Percentiles rank a stretch among this genome's conserved stretches.
Evolutionary conservation across 2,113 vertebrate species (phyloP).

Genomic region (Felis chaus): DNA sequence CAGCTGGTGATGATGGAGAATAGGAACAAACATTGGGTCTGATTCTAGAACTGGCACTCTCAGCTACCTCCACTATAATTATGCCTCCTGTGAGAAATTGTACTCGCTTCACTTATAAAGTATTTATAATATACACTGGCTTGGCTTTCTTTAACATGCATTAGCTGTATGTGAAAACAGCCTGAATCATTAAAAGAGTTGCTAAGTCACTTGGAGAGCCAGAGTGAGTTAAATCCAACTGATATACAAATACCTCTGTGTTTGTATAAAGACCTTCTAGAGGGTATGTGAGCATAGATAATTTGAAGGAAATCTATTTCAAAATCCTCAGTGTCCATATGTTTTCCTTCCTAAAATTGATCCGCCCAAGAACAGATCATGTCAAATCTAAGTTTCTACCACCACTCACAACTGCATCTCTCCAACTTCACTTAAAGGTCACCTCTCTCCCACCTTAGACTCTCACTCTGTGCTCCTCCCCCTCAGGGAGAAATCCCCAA

Average conservation of each 20-base stretch:
- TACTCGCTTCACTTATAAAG: neutral
- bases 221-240: neutral
- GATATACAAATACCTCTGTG: neutral
- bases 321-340: neutral
- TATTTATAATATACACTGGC: neutral
- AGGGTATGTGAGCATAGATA: neutral
- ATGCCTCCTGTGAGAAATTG: neutral
- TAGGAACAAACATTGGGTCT: neutral
- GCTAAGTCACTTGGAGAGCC: neutral
- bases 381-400: neutral
- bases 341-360: slow-evolving; percentile 5
- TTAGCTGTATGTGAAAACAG: neutral
- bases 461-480: too few species aligned
- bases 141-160: neutral
- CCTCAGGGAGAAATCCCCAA: neutral
- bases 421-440: neutral
- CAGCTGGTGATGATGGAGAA: neutral
- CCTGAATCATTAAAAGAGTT: slow-evolving; percentile 24
- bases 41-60: neutral
- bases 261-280: neutral
- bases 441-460: neutral
- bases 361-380: neutral
- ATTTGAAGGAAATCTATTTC: slow-evolving; percentile 14
- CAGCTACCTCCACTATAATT: neutral
- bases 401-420: neutral